Base-by-base conservation (phyloP, 1,140 invertebrate genomes). In the Ceratosolen fusciceps region DNA sequence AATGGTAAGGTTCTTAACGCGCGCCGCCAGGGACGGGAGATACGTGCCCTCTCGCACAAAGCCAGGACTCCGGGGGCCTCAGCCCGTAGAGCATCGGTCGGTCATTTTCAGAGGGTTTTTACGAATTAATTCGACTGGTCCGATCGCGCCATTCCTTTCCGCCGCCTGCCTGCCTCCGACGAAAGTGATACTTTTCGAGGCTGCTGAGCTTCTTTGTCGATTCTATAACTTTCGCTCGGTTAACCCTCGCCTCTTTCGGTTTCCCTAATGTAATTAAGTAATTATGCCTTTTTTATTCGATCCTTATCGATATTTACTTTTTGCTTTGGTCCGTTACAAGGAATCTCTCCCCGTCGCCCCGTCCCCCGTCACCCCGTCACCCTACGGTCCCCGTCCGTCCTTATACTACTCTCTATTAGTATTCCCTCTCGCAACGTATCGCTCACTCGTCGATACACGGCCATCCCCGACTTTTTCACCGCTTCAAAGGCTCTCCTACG, bases 141-240 rank as follows among this genome's bases (percentile, higher is more conserved):
- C n/a, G 39, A 62, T 62, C 54, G 54, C 73, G 37, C 56, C 24
- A 16, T 67, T 19, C 16, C 54, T 39, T 43, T 47, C 56, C 47
- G 67, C 74, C 52, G 39, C 60, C 58, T 65, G 19, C 43, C 16
- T 29, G 52, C 43, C 16, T 29, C 31, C 37, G 26, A 62, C 21
- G 74, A 70, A 70, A 77, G 67, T 31, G 75, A 77, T 70, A 76
- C 74, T 76, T 76, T 76, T 76, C 47, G 74, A 24, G 60, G 43
- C 43, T 67, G 60, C n/a, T 47, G 58, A 68, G 62, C 43, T 76
- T 76, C 31, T 67, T 68, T 58, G 31, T 39, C 54, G 52, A 39
- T 39, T 68, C 12, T 47, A 43, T 68, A 43, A 68, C n/a, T 47
- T 47, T 43, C 24, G 39, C n/a, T 47, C 39, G 37, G 67, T 47